phyloP scores from a whole-genome alignment of 2,888 invertebrate species.

The Agriopis marginaria region DNA sequence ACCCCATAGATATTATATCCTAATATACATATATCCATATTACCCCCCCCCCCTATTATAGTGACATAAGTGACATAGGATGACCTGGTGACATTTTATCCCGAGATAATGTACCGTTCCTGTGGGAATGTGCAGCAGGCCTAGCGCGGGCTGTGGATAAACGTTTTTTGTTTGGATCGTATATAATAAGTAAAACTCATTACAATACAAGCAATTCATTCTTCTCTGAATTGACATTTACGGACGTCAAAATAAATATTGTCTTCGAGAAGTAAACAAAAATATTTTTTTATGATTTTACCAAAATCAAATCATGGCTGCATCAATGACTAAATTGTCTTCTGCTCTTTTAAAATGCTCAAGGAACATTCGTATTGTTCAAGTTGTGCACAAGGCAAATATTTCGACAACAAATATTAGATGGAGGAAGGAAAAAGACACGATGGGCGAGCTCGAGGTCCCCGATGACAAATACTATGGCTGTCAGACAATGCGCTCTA shows the following conservation, averaged over 20 bases:
- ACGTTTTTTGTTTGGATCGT: background rate
- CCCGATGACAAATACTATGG: constrained; percentile 97
- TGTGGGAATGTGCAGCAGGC: too few relatives aligned
- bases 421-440: constrained; percentile 86
- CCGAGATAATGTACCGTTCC: too few relatives aligned
- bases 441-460: constrained; percentile 97
- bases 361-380: constrained; percentile 65
- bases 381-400: constrained; percentile 63
- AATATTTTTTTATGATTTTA: constrained; percentile 4
- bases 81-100: too few relatives aligned
- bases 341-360: constrained; percentile 62
- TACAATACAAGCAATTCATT: background rate
- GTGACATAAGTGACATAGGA: too few relatives aligned
- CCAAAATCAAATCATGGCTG: constrained; percentile 69
- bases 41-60: too few relatives aligned
- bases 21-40: too few relatives aligned
- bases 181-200: background rate
- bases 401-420: constrained; percentile 73
- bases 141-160: too few relatives aligned
- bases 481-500: constrained; percentile 97
- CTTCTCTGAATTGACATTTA: too few relatives aligned
- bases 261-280: background rate
- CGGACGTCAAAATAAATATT: too few relatives aligned
- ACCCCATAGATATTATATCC: too few relatives aligned
- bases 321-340: constrained; percentile 72